A percentile compares a stretch with the other conserved stretches of the same genome.
Evolutionary conservation across 2,113 vertebrate species (phyloP).

Genomic region (Pygoscelis adeliae): DNA sequence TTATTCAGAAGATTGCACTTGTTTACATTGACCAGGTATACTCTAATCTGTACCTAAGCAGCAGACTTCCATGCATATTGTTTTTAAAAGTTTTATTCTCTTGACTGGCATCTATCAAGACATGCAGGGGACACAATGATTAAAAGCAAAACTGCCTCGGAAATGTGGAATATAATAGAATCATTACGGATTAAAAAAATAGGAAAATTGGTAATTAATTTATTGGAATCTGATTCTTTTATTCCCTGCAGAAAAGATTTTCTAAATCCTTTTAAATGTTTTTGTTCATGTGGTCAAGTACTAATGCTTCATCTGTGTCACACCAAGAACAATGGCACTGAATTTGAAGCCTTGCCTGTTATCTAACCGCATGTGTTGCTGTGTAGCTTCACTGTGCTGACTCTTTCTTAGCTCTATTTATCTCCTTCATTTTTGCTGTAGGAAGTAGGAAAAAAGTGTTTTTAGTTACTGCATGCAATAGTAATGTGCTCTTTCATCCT

Average conservation of each 20-base stretch:
- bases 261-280: neutral
- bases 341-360: neutral
- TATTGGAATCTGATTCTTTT: neutral
- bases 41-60: neutral
- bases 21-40: neutral
- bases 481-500: neutral
- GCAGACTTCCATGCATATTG: neutral
- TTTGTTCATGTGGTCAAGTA: neutral
- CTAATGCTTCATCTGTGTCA: neutral
- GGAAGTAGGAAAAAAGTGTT: neutral
- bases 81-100: neutral
- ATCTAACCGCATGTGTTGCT: neutral
- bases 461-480: neutral
- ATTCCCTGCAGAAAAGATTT: neutral
- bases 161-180: neutral
- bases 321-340: accelerated
- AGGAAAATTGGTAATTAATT: neutral
- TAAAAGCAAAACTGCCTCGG: neutral
- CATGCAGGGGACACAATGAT: neutral
- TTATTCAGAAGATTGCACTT: neutral
- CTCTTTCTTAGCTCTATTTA: neutral
- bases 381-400: neutral
- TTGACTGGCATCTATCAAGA: neutral
- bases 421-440: neutral
- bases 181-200: neutral